phyloP scores from a whole-genome alignment of 2,888 invertebrate genomes.

The Stenotaenia linearis region DNA sequence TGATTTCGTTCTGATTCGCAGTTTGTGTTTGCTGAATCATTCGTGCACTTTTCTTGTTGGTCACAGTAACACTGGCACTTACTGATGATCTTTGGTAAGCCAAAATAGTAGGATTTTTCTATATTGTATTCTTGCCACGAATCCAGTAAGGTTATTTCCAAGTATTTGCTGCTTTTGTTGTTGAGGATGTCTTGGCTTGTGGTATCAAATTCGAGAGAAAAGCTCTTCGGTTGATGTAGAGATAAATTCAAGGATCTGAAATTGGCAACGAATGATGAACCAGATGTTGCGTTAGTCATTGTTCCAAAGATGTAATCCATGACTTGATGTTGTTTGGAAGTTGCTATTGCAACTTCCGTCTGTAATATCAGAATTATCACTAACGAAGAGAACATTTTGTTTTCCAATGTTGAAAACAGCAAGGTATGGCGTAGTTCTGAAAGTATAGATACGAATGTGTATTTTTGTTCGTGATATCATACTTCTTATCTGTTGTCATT shows the following conservation, averaged over 20 bases:
- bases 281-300: neutral
- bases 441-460: too few relatives aligned
- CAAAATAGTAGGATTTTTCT: neutral
- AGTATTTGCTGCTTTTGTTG: neutral
- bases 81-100: neutral
- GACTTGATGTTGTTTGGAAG: neutral
- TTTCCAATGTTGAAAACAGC: too few relatives aligned
- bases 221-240: neutral
- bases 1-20: neutral
- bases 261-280: neutral
- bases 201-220: neutral
- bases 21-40: neutral
- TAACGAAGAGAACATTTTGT: neutral
- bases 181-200: neutral
- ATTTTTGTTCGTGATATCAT: too few relatives aligned
- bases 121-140: neutral
- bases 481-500: too few relatives aligned
- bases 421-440: too few relatives aligned
- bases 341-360: neutral
- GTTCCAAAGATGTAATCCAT: neutral
- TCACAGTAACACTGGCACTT: neutral
- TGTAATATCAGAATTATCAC: neutral
- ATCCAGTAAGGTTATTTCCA: neutral
- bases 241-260: neutral
- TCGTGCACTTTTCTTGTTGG: neutral